Percentiles rank a stretch among this genome's conserved stretches.
phyloP scores from a whole-genome alignment of 2,888 invertebrate genomes.

The Leucophora obtusa region DNA sequence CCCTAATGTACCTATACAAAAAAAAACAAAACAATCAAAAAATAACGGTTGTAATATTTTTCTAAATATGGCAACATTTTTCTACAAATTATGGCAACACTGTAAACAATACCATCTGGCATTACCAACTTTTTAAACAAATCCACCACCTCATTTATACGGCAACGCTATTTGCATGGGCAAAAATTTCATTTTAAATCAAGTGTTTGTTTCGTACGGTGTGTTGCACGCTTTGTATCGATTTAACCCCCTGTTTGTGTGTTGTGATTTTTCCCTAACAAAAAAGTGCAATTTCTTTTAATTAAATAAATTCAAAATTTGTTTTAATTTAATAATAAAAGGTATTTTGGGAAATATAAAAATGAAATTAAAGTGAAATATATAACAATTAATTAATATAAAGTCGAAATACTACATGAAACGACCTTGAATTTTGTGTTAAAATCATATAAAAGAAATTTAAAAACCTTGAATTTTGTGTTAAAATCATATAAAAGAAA shows the following conservation, averaged over 20 bases:
- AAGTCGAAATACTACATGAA: not conserved
- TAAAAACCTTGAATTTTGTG: constrained; percentile 1
- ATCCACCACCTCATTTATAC: constrained; percentile 23
- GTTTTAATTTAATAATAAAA: constrained; percentile 35
- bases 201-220: constrained; percentile 49
- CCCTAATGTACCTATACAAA: no score
- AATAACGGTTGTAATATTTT: not conserved
- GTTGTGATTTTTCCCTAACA: constrained; percentile 38
- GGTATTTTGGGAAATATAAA: not conserved
- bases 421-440: constrained; percentile 36
- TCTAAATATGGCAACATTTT: not conserved
- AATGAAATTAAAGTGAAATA: not conserved
- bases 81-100: not conserved
- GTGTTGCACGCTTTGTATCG: constrained; percentile 44
- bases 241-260: constrained; percentile 57
- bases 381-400: not conserved
- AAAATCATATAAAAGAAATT: constrained; percentile 18
- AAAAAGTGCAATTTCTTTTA: constrained; percentile 41
- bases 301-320: constrained; percentile 34
- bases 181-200: constrained; percentile 48
- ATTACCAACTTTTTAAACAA: constrained; percentile 23
- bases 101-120: not conserved
- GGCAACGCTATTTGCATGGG: constrained; percentile 50
- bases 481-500: constrained; percentile 18
- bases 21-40: no score